phyloP scores from a whole-genome alignment of 2,113 vertebrate species.

The Pavo muticus region DNA sequence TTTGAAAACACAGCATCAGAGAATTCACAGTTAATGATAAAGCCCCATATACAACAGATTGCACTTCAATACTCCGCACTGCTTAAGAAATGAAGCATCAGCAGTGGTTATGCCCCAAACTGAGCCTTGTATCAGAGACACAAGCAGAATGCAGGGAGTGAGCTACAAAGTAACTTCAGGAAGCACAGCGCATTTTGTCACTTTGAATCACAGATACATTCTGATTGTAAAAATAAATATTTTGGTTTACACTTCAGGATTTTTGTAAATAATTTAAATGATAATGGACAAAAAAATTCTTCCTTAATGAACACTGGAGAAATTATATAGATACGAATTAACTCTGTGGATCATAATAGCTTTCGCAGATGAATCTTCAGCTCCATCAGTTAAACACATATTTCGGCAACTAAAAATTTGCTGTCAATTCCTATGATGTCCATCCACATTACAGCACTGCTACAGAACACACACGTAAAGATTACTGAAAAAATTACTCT shows the following conservation, averaged over 20 bases:
- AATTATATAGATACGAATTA: conserved; percentile 55
- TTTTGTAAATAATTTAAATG: conserved; percentile 30
- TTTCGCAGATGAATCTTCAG: conserved; percentile 62
- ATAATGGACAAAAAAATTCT: conserved; percentile 5
- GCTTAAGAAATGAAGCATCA: conserved; percentile 37
- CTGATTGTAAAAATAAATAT: background rate
- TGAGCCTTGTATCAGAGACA: background rate
- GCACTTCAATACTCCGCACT: background rate
- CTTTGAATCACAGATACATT: background rate
- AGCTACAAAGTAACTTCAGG: background rate
- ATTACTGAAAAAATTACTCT: conserved; percentile 66
- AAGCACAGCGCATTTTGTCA: background rate
- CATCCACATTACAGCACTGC: conserved; percentile 61
- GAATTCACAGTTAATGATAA: background rate
- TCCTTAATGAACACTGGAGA: conserved; percentile 10
- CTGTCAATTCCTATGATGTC: conserved; percentile 68
- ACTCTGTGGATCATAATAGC: conserved; percentile 45
- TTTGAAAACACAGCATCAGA: background rate
- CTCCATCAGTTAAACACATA: conserved; percentile 32
- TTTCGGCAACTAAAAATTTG: conserved; percentile 68
- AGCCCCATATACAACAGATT: background rate
- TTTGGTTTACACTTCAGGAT: background rate
- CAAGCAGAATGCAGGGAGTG: background rate
- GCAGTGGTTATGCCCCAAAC: background rate
- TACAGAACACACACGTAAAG: conserved; percentile 61